A percentile compares a stretch with the other conserved stretches of the same genome.
Conservation (phyloP, 2,113 vertebrate genomes). For the Chaetura pelagica region DNA sequence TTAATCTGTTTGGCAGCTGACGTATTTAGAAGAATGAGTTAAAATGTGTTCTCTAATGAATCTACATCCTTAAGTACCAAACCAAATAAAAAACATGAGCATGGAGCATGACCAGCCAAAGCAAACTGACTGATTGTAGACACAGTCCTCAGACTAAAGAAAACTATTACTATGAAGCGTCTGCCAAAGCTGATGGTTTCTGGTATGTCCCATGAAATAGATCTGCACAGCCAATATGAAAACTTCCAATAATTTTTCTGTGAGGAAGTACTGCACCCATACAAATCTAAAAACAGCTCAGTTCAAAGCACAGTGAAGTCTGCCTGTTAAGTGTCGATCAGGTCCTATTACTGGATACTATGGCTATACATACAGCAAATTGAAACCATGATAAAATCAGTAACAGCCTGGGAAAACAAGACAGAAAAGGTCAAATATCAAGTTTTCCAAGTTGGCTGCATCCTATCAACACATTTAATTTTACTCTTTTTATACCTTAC, state of each 20-base stretch:
- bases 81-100: slow-evolving; percentile 41
- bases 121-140: neutral
- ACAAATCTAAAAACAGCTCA: neutral
- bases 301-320: neutral
- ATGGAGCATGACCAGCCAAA: neutral
- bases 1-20: slow-evolving; percentile 43
- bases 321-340: neutral
- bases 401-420: neutral
- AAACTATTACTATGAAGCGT: neutral
- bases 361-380: neutral
- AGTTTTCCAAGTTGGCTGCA: neutral
- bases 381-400: neutral
- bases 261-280: neutral
- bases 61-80: slow-evolving; percentile 7
- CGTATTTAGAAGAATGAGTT: neutral
- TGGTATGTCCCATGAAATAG: neutral
- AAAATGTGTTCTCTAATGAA: slow-evolving; percentile 6
- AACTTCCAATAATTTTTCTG: neutral
- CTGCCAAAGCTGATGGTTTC: neutral
- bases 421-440: neutral
- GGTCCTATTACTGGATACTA: neutral
- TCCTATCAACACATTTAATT: neutral
- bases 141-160: neutral
- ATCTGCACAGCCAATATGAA: neutral
- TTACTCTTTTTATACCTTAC: neutral